Evolutionary conservation across 64 coral and sea anemone species (phyloP).

Genomic region (Montipora foliosa): DNA sequence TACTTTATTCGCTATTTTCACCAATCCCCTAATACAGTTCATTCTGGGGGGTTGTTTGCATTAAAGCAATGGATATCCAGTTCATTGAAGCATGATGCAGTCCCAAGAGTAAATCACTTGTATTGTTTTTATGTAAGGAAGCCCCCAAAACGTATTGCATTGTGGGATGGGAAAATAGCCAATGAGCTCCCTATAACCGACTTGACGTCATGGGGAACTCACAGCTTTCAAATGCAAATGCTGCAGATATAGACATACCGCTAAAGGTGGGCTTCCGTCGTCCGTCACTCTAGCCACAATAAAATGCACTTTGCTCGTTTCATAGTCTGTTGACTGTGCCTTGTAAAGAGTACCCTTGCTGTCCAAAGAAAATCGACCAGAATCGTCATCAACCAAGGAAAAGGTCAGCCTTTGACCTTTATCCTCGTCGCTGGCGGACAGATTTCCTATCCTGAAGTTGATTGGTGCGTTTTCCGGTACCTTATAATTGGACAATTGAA

Average conservation of each 20-base stretch:
- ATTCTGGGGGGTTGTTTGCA: too few species aligned
- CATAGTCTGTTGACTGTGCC: constrained; percentile 74
- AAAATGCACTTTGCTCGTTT: constrained; percentile 71
- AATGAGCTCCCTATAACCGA: too few species aligned
- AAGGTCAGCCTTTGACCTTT: constrained; percentile 71
- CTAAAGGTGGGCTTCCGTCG: constrained; percentile 45
- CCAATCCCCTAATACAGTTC: too few species aligned
- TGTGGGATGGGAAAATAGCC: too few species aligned
- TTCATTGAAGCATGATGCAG: too few species aligned
- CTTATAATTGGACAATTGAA: constrained; percentile 68
- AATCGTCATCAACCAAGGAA: constrained; percentile 69
- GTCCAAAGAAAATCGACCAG: constrained; percentile 70
- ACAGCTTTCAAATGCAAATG: too few species aligned
- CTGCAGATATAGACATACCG: constrained; percentile 23
- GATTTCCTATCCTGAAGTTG: constrained; percentile 53
- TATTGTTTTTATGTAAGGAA: too few species aligned
- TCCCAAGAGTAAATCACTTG: too few species aligned
- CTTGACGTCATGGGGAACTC: too few species aligned
- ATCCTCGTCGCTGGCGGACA: constrained; percentile 76
- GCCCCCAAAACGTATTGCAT: too few species aligned
- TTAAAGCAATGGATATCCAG: too few species aligned
- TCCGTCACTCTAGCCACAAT: constrained; percentile 66
- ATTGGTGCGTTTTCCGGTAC: constrained; percentile 66
- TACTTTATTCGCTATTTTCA: too few species aligned
- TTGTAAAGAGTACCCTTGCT: constrained; percentile 63